Conservation (phyloP, 1,140 invertebrate species). For the Nasonia longicornis region DNA sequence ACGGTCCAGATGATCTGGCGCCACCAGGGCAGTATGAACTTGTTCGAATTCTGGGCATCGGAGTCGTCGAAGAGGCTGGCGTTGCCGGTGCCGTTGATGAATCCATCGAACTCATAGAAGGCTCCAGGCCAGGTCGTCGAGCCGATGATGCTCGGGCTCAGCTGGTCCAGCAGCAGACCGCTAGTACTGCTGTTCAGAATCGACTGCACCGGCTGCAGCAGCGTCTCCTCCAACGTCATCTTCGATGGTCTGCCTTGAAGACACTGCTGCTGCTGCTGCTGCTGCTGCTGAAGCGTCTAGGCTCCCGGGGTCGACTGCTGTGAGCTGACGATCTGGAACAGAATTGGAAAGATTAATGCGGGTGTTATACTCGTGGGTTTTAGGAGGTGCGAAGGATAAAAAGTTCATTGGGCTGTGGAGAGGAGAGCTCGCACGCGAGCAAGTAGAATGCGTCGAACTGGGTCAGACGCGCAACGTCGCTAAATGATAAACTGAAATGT, state of each 20-base stretch:
- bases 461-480: too few relatives aligned
- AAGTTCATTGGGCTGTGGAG: neutral
- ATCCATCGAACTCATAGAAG: neutral
- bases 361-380: neutral
- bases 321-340: neutral
- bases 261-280: conserved; percentile 14
- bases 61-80: neutral
- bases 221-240: neutral
- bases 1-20: conserved; percentile 86
- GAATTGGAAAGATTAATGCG: neutral
- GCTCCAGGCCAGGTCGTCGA: conserved; percentile 4
- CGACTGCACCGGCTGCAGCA: neutral
- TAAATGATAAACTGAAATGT: too few relatives aligned
- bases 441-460: too few relatives aligned
- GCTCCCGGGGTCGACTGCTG: neutral
- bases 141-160: neutral
- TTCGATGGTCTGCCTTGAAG: neutral
- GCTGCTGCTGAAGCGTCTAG: neutral
- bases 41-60: conserved; percentile 52
- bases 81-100: neutral
- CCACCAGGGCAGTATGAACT: conserved; percentile 87
- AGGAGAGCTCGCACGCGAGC: neutral
- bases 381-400: neutral
- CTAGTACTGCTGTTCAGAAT: neutral
- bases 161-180: neutral